These are phyloP conservation scores for Cephus pulcher DNA, from an alignment of 2,888 invertebrate genomes.

Conservation along the genomic window DNA sequence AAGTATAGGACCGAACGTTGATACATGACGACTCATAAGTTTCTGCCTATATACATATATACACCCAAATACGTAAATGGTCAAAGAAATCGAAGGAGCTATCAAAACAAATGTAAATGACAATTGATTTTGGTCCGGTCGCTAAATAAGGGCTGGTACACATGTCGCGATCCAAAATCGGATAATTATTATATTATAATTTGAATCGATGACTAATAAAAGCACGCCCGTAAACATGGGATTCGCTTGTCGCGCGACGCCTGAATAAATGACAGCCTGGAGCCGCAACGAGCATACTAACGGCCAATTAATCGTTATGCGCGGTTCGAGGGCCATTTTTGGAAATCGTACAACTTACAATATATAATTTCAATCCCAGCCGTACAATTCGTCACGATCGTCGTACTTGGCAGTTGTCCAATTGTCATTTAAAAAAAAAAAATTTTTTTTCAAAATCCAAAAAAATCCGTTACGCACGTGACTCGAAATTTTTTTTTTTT, in stretches of 20 bases:
- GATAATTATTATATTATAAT: conserved; percentile 11
- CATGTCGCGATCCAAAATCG: conserved; percentile 1
- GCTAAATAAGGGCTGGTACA: conserved; percentile 2
- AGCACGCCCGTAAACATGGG: neutral
- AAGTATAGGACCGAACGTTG: neutral
- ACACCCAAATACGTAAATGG: neutral
- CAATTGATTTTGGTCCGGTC: neutral
- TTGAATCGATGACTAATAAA: conserved; percentile 11
- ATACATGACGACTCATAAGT: neutral
- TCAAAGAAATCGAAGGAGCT: neutral
- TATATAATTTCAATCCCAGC: neutral
- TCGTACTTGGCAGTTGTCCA: neutral
- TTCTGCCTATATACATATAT: too few relatives aligned
- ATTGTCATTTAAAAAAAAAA: neutral
- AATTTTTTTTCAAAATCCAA: too few relatives aligned
- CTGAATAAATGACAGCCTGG: neutral
- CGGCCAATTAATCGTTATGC: neutral
- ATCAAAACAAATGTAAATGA: neutral
- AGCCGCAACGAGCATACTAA: neutral
- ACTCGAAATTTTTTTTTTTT: too few relatives aligned
- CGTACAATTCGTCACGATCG: neutral
- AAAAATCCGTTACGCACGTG: too few relatives aligned
- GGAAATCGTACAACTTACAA: neutral
- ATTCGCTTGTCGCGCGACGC: neutral
- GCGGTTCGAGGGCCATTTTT: neutral